Evolutionary conservation across 1,140 invertebrate species (phyloP).

Genomic region (Palaemon carinicauda): DNA sequence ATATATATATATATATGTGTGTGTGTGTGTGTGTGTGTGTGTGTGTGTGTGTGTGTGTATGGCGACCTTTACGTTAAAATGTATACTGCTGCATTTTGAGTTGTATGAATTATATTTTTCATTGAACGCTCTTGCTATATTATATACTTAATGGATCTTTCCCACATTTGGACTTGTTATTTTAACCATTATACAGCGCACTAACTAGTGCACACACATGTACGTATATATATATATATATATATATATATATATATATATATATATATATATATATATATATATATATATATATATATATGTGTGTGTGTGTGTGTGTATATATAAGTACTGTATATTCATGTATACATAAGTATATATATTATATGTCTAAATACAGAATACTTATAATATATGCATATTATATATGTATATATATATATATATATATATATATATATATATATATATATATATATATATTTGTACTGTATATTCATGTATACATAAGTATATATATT

Average conservation of each 20-base stretch:
- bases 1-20: background rate
- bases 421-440: background rate
- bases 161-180: background rate
- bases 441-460: background rate
- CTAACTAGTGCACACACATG: background rate
- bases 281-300: background rate
- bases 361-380: too few species aligned
- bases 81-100: background rate
- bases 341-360: background rate
- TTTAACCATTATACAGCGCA: too few species aligned
- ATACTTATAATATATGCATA: background rate
- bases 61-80: background rate
- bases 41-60: background rate
- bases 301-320: background rate
- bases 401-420: background rate
- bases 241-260: background rate
- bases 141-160: background rate
- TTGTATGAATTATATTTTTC: background rate
- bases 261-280: background rate
- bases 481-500: background rate
- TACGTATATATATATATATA: background rate
- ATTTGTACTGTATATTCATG: background rate
- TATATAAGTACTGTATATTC: background rate
- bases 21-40: background rate
- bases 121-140: background rate